Conservation (phyloP, 2,888 invertebrate genomes). For the Petrolisthes manimaculis region DNA sequence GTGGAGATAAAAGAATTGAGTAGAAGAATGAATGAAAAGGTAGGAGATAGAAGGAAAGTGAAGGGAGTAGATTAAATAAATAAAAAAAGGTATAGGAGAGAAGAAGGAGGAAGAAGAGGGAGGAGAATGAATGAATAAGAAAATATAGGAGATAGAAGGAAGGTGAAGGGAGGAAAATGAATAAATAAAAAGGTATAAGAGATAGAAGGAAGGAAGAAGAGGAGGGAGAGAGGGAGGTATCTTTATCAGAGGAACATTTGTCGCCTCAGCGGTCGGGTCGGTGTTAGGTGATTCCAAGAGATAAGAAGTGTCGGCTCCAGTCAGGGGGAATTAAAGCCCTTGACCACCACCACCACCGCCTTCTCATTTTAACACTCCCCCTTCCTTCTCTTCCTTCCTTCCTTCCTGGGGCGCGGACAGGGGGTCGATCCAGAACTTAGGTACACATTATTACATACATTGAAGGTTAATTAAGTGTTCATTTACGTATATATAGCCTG, state of each 20-base stretch:
- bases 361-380: not conserved
- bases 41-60: not conserved
- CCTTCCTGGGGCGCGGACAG: too few species aligned
- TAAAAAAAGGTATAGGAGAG: not conserved
- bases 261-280: not conserved
- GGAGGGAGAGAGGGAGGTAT: not conserved
- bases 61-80: not conserved
- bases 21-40: not conserved
- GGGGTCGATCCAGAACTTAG: too few species aligned
- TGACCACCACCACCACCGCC: not conserved
- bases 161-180: not conserved
- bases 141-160: not conserved
- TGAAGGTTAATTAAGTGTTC: too few species aligned
- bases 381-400: not conserved
- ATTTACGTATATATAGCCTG: too few species aligned
- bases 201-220: not conserved
- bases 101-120: not conserved
- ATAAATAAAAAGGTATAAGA: not conserved
- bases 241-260: conserved; percentile 14
- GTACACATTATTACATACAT: too few species aligned
- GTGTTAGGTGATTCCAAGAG: not conserved
- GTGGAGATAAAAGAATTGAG: not conserved
- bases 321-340: not conserved
- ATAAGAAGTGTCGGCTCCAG: not conserved
- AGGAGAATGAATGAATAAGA: not conserved